Evolutionary conservation across 1,140 invertebrate genomes (phyloP), one percentile per base, ranked within the genome.

Genomic region (Cecropterus lyciades): DNA sequence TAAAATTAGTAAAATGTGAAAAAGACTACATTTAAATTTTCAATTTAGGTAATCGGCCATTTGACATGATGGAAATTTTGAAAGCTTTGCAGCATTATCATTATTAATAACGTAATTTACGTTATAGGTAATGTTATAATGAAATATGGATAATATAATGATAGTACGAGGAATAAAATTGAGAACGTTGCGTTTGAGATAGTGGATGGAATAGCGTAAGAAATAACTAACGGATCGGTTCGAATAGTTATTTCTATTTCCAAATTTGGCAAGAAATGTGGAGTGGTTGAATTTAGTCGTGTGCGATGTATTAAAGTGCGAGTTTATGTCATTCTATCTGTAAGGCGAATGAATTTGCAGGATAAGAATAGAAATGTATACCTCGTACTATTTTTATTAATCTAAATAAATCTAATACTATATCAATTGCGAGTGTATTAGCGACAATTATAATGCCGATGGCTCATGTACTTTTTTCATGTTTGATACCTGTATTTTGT

Each of bases 1-100:
- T 80, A 78, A 73, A 73, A 17, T 69, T 62, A 74, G 67, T 72
- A n/a, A 75, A 81, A 81, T 69, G 59, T 71, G 71, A 76, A 79
- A 75, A 78, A 76, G 75, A 76, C 71, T 77, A 69, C 59, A 53
- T 69, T 69, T 69, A 17, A n/a, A 67, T 72, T 67, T 74, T 74
- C 64, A 65, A 62, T 65, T 52, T 68, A 68, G 51, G 15, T 65
- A 20, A 52, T 14, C 40, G 48, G 62, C 56, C 20, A 66, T 33
- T 30, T 52, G 13, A 7, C 10, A 8, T 33, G 27, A 30, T 3
- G 49, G 13, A 30, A 17, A 49, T 9, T 30, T 30, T 30, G 24
- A 57, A 57, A 57, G 33, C 4, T 27, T 51, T 51, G 16, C 11
- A 56, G 14, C 33, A 14, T 45, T 57, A 40, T 57, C 55, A 57